phyloP scores from a whole-genome alignment of 2,113 vertebrate genomes.

The Zapus hudsonius region DNA sequence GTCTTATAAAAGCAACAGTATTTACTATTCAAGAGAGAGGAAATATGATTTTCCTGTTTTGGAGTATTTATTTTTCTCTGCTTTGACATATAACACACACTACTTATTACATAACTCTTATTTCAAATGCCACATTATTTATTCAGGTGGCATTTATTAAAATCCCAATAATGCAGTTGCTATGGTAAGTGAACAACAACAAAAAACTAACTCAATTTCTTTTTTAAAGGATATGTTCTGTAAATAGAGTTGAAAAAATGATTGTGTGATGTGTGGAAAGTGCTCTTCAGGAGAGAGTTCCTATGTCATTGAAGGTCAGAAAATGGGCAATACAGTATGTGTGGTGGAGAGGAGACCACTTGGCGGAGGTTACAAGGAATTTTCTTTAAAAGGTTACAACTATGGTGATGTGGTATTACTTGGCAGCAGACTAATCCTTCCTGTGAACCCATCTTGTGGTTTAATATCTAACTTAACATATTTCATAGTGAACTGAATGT shows the following conservation, averaged over 20 bases:
- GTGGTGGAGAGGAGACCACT: background rate
- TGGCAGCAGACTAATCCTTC: background rate
- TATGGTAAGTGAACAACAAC: background rate
- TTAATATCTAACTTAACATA: background rate
- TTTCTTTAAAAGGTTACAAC: background rate
- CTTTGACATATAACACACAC: background rate
- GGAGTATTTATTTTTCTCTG: background rate
- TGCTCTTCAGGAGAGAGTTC: background rate
- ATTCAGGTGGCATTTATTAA: conserved; percentile 15
- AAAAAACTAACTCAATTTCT: background rate
- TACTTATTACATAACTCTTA: background rate
- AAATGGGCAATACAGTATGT: background rate
- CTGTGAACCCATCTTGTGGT: background rate
- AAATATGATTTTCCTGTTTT: conserved; percentile 1
- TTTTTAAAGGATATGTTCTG: background rate
- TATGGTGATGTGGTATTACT: background rate
- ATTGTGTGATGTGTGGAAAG: background rate
- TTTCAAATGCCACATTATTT: conserved; percentile 35
- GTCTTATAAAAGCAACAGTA: background rate
- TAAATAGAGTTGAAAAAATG: background rate
- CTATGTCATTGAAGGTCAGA: background rate
- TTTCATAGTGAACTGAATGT: background rate
- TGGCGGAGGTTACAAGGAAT: background rate
- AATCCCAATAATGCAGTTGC: background rate
- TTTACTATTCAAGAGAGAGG: background rate